A percentile compares a stretch with the other conserved stretches of the same genome.
Conservation (phyloP, 2,888 invertebrate species). For the Acrobasis consociella region DNA sequence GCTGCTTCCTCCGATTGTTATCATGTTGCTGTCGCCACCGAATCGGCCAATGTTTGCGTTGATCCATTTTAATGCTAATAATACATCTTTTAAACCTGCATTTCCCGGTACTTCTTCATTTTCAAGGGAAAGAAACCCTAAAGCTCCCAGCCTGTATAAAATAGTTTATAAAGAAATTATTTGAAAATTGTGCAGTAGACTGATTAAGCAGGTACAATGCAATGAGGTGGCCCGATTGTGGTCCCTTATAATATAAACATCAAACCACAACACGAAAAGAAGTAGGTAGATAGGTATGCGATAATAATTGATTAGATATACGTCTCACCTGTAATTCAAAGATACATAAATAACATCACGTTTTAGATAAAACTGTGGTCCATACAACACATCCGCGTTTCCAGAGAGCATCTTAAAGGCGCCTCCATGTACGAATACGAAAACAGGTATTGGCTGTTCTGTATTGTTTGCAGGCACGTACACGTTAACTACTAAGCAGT, state of each 20-base stretch:
- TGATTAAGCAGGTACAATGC: too few relatives aligned
- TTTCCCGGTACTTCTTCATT: constrained; percentile 48
- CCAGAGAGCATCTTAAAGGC: constrained; percentile 41
- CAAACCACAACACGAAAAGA: too few relatives aligned
- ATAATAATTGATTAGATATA: neutral
- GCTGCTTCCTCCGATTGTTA: constrained; percentile 53
- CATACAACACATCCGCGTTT: constrained; percentile 36
- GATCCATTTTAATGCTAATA: constrained; percentile 48
- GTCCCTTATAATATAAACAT: too few relatives aligned
- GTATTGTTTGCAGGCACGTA: constrained; percentile 38
- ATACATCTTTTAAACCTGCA: constrained; percentile 51
- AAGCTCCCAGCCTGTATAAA: constrained; percentile 47
- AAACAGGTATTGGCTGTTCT: constrained; percentile 37
- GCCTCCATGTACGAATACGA: constrained; percentile 53
- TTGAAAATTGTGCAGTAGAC: neutral
- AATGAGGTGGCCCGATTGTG: too few relatives aligned
- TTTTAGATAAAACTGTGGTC: constrained; percentile 48
- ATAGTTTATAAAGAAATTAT: too few relatives aligned
- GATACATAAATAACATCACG: constrained; percentile 52
- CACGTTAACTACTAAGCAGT: constrained; percentile 43
- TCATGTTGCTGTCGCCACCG: constrained; percentile 41
- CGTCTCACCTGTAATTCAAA: constrained; percentile 49
- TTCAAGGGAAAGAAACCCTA: constrained; percentile 53
- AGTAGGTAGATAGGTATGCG: neutral
- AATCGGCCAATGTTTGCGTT: constrained; percentile 47